Percentiles rank a stretch among this genome's conserved stretches.
These are phyloP conservation scores for Hemitrygon akajei DNA, from an alignment of 2,797 vertebrate species.

Conservation along the genomic window DNA sequence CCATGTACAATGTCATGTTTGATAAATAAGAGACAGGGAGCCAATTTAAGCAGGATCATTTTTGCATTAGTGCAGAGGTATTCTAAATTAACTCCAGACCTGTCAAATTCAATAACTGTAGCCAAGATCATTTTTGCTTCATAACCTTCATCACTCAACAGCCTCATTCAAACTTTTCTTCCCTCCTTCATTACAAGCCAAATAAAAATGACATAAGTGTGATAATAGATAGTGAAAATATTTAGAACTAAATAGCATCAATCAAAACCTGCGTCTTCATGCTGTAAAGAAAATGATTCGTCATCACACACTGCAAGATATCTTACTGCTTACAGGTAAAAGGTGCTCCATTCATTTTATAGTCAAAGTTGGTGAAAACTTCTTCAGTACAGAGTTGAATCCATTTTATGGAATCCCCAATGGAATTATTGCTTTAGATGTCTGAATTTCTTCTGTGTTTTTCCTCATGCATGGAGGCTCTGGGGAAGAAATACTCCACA, in stretches of 20 bases:
- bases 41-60: not conserved
- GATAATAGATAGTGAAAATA: not conserved
- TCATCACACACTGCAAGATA: not conserved
- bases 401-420: not conserved
- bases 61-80: not conserved
- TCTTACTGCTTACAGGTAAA: not conserved
- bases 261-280: not conserved
- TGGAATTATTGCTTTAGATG: not conserved
- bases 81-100: slow-evolving; percentile 26
- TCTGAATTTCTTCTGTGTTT: not conserved
- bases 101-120: not conserved
- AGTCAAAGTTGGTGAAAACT: slow-evolving; percentile 13
- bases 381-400: not conserved
- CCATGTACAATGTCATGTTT: not conserved
- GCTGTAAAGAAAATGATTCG: not conserved
- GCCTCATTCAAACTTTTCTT: not conserved
- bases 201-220: not conserved
- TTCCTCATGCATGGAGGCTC: not conserved
- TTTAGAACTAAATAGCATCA: not conserved
- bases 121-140: slow-evolving; percentile 27
- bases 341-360: not conserved
- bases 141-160: slow-evolving; percentile 1
- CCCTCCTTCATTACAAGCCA: not conserved
- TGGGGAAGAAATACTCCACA: not conserved
- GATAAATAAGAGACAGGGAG: slow-evolving; percentile 17